Evolutionary conservation across 2,797 vertebrate species (phyloP).

Genomic region (Zenarchopterus dispar): DNA sequence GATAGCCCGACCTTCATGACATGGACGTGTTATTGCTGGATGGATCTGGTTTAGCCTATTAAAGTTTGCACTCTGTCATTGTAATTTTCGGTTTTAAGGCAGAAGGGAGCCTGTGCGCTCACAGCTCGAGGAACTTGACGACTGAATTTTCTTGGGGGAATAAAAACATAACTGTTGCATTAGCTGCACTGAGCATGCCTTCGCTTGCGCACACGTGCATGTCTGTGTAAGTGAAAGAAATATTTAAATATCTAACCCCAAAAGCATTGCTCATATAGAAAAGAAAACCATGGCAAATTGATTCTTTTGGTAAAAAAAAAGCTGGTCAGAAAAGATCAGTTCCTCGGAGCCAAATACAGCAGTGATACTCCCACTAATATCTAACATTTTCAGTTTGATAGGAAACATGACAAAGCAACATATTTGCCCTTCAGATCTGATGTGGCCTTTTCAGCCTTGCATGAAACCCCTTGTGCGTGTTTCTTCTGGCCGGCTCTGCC

Average conservation of each 20-base stretch:
- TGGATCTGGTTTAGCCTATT: conserved; percentile 7
- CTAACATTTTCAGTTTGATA: conserved; percentile 8
- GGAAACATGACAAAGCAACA: conserved; percentile 6
- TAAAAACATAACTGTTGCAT: conserved; percentile 25
- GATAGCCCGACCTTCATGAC: conserved; percentile 47
- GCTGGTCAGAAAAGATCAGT: conserved; percentile 7
- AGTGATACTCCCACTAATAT: neutral
- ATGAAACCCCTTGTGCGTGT: conserved; percentile 11
- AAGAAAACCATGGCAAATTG: conserved; percentile 6
- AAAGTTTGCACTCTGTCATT: conserved; percentile 21
- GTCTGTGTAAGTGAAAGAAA: neutral
- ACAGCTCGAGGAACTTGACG: conserved; percentile 17
- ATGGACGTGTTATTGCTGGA: conserved; percentile 32
- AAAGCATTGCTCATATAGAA: neutral
- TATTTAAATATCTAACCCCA: conserved; percentile 2
- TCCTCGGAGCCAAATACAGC: neutral
- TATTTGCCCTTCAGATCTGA: conserved; percentile 8
- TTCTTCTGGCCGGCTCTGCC: conserved; percentile 18
- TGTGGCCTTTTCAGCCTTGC: conserved; percentile 10
- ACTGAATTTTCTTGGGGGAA: conserved; percentile 6
- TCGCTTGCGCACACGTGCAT: conserved; percentile 3
- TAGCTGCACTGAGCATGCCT: neutral
- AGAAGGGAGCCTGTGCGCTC: conserved; percentile 7
- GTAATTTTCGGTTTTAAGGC: conserved; percentile 27
- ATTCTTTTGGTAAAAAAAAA: neutral